phyloP scores from a whole-genome alignment of 2,888 invertebrate genomes.

The Campoletis raptor region DNA sequence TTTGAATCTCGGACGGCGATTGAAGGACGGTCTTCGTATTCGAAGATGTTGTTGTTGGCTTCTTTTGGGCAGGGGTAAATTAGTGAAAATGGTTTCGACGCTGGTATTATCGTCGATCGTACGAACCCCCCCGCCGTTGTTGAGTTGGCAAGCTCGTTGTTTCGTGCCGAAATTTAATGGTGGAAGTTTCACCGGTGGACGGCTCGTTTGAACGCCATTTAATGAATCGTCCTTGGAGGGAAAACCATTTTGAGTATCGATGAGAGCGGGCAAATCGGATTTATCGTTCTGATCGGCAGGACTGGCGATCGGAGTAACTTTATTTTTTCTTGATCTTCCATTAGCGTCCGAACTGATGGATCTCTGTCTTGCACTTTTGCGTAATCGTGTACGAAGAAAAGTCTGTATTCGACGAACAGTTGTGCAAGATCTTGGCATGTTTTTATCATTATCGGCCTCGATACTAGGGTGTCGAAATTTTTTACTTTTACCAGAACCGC shows the following conservation, averaged over 20 bases:
- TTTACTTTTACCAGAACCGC: constrained; percentile 55
- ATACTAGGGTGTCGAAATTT: constrained; percentile 56
- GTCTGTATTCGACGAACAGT: constrained; percentile 80
- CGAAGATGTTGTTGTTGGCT: constrained; percentile 80
- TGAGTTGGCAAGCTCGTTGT: constrained; percentile 65
- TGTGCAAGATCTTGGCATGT: constrained; percentile 75
- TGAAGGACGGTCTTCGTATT: constrained; percentile 77
- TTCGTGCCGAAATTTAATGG: constrained; percentile 75
- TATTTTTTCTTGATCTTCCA: constrained; percentile 74
- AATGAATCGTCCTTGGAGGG: constrained; percentile 34
- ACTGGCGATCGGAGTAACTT: constrained; percentile 74
- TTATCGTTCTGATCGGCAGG: constrained; percentile 56
- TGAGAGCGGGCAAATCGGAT: constrained; percentile 34
- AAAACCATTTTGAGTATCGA: constrained; percentile 17
- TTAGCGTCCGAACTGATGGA: constrained; percentile 72
- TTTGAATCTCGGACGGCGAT: constrained; percentile 81
- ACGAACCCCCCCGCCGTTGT: constrained; percentile 14
- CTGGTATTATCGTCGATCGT: constrained; percentile 38
- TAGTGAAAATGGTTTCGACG: constrained; percentile 56
- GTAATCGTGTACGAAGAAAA: constrained; percentile 78
- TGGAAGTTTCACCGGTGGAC: constrained; percentile 75
- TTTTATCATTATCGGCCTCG: constrained; percentile 60
- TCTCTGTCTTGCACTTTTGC: constrained; percentile 76
- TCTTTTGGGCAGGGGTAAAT: constrained; percentile 75
- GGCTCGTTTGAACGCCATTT: constrained; percentile 46